These are phyloP conservation scores for Galeopsomyia nigrocyanea DNA, from an alignment of 2,888 invertebrate genomes.

Conservation along the genomic window DNA sequence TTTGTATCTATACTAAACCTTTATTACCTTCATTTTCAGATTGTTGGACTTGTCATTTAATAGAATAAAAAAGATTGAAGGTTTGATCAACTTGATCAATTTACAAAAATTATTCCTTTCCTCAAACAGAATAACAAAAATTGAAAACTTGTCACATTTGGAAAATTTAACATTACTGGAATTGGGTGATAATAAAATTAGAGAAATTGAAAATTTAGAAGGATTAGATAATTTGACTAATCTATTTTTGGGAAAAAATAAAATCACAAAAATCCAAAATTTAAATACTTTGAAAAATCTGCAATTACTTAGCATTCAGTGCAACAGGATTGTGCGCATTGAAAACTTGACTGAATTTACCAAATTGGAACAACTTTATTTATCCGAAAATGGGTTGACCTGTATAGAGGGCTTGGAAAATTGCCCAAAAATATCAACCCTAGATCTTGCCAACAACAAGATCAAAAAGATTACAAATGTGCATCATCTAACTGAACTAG, in stretches of 20 bases:
- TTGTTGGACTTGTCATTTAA: slow-evolving; percentile 96
- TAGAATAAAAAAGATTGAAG: slow-evolving; percentile 88
- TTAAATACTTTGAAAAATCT: slow-evolving; percentile 80
- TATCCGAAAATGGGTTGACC: slow-evolving; percentile 93
- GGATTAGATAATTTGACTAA: slow-evolving; percentile 81
- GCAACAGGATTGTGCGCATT: slow-evolving; percentile 89
- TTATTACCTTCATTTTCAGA: slow-evolving; percentile 71
- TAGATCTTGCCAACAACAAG: slow-evolving; percentile 92
- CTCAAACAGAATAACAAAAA: slow-evolving; percentile 89
- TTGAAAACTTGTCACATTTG: slow-evolving; percentile 89
- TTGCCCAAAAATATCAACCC: slow-evolving; percentile 81
- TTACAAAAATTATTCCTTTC: slow-evolving; percentile 89
- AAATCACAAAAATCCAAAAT: slow-evolving; percentile 89
- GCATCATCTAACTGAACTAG: slow-evolving; percentile 80
- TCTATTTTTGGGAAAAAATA: slow-evolving; percentile 94
- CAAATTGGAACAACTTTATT: slow-evolving; percentile 88
- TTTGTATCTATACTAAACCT: slow-evolving; percentile 7
- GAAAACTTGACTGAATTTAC: slow-evolving; percentile 84
- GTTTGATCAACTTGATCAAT: slow-evolving; percentile 81
- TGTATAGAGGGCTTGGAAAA: slow-evolving; percentile 82
- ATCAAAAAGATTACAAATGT: slow-evolving; percentile 86
- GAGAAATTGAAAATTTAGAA: slow-evolving; percentile 90
- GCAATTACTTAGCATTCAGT: slow-evolving; percentile 88
- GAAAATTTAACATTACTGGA: slow-evolving; percentile 87
- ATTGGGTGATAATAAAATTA: slow-evolving; percentile 93